Conservation (phyloP, 1,140 invertebrate species). For the Conus ventricosus region DNA sequence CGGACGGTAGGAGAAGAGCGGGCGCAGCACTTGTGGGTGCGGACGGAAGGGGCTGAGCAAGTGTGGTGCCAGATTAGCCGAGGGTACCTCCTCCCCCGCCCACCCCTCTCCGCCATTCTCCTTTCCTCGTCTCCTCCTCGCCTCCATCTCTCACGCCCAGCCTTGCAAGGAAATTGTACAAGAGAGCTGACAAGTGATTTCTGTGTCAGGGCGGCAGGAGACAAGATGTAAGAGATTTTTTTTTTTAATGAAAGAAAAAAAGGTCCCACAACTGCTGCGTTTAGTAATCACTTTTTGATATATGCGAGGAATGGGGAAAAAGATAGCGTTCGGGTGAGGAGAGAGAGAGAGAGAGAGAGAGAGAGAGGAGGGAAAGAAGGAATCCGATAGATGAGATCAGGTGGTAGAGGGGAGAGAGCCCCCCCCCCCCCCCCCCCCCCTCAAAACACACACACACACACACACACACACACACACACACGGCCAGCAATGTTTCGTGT, state of each 20-base stretch:
- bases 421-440: too few species aligned
- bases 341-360: too few species aligned
- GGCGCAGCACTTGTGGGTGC: not conserved
- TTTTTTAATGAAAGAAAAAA: too few species aligned
- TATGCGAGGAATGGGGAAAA: not conserved
- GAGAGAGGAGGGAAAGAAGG: too few species aligned
- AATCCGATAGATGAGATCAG: not conserved
- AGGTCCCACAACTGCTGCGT: too few species aligned
- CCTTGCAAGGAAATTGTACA: not conserved
- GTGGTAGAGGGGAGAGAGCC: not conserved
- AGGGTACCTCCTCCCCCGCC: not conserved
- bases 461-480: too few species aligned
- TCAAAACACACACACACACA: too few species aligned
- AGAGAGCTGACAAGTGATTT: slow-evolving; percentile 14
- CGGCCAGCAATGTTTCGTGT: too few species aligned
- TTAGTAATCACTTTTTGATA: not conserved
- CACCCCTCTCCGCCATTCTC: not conserved
- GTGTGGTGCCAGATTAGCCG: not conserved
- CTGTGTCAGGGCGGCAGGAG: not conserved
- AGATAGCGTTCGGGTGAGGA: slow-evolving; percentile 24
- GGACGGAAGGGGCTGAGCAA: slow-evolving; percentile 1
- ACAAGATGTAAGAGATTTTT: not conserved
- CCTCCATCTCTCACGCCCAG: too few species aligned
- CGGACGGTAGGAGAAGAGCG: not conserved
- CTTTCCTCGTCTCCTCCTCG: not conserved